A percentile compares a stretch with the other conserved stretches of the same genome.
phyloP scores from a whole-genome alignment of 2,113 vertebrate species.

The Tangachromis dhanisi region DNA sequence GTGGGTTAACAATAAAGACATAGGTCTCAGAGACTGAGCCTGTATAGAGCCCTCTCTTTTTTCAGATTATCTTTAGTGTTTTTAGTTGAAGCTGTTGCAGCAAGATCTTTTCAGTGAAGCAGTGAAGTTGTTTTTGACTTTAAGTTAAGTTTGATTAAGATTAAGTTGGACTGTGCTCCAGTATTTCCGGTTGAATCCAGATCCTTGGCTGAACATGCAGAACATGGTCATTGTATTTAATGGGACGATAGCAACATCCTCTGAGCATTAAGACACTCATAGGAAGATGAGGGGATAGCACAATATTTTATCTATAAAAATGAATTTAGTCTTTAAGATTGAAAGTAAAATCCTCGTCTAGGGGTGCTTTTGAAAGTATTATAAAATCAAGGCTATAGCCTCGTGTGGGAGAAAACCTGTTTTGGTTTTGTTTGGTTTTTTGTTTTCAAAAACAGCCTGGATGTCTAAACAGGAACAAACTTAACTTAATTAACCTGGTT shows the following conservation, averaged over 20 bases:
- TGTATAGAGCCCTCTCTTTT: not conserved
- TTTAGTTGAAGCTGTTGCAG: not conserved
- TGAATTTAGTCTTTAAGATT: not conserved
- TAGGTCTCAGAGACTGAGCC: not conserved
- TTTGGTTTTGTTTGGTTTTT: not conserved
- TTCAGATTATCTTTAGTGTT: not conserved
- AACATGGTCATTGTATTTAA: not conserved
- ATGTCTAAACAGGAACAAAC: not conserved
- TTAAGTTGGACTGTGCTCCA: not conserved
- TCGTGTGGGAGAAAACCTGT: not conserved
- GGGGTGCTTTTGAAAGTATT: fast-evolving
- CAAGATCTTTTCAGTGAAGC: not conserved
- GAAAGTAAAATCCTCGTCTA: not conserved
- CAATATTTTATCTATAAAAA: not conserved
- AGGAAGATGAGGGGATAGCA: not conserved
- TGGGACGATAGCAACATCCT: not conserved
- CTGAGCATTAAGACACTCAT: not conserved
- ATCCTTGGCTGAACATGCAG: not conserved
- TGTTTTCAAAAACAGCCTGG: not conserved
- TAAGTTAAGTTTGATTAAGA: not conserved
- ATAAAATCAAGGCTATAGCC: not conserved
- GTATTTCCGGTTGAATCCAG: not conserved
- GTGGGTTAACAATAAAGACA: not conserved
- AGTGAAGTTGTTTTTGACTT: not conserved
- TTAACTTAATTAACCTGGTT: not conserved